Conservation (phyloP, 2,888 invertebrate genomes). For the Thumatha senex region DNA sequence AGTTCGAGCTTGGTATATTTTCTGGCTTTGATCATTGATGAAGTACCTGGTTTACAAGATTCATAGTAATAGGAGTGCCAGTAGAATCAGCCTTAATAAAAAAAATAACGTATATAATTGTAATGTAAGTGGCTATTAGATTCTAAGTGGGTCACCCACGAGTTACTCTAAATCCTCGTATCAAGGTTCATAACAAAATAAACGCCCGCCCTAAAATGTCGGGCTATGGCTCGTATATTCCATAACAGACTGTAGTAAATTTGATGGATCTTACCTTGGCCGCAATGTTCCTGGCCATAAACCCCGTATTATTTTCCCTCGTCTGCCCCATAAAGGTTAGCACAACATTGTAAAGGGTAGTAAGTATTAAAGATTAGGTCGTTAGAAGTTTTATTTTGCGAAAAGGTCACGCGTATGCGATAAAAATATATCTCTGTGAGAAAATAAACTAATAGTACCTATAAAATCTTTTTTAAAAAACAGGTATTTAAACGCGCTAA, state of each 20-base stretch:
- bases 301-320: slow-evolving; percentile 8
- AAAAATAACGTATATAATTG: too few relatives aligned
- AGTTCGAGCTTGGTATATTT: too few relatives aligned
- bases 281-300: slow-evolving; percentile 2
- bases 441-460: too few relatives aligned
- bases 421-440: neutral
- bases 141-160: too few relatives aligned
- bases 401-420: neutral
- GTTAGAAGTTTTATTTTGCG: neutral
- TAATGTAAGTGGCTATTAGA: too few relatives aligned
- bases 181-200: neutral
- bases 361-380: neutral
- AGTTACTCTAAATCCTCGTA: neutral
- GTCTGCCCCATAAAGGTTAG: slow-evolving; percentile 1
- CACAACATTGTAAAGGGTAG: slow-evolving; percentile 5
- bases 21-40: too few relatives aligned
- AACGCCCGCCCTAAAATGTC: neutral
- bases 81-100: too few relatives aligned
- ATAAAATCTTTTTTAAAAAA: too few relatives aligned
- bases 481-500: too few relatives aligned
- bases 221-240: neutral
- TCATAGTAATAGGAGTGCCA: too few relatives aligned
- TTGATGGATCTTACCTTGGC: slow-evolving; percentile 9
- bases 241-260: slow-evolving; percentile 1
- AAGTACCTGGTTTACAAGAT: neutral